Conservation (phyloP, 2,888 invertebrate genomes). For the Hylaea fasciaria region DNA sequence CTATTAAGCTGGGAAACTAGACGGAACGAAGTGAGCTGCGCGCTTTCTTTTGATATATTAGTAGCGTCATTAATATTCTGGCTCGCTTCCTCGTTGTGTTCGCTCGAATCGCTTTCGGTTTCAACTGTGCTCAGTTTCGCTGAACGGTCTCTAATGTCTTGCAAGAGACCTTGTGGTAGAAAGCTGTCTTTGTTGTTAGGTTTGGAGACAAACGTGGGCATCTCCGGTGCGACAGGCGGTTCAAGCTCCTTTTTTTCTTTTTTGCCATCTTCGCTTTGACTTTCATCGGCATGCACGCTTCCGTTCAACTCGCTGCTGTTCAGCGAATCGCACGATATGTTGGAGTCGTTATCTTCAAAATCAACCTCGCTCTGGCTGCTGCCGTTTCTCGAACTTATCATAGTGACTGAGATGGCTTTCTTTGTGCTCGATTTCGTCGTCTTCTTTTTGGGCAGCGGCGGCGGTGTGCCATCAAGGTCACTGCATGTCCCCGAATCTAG, state of each 20-base stretch:
- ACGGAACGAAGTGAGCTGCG: constrained; percentile 81
- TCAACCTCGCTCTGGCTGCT: constrained; percentile 88
- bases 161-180: constrained; percentile 87
- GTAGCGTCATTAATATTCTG: constrained; percentile 79
- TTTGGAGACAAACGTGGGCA: constrained; percentile 62
- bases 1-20: constrained; percentile 80
- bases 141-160: constrained; percentile 88
- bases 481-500: constrained; percentile 94
- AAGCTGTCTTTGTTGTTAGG: constrained; percentile 77
- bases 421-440: constrained; percentile 79
- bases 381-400: constrained; percentile 82
- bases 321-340: constrained; percentile 92
- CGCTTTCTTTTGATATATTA: constrained; percentile 80
- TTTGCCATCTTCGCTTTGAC: constrained; percentile 73
- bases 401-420: constrained; percentile 83
- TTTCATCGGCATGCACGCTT: constrained; percentile 80
- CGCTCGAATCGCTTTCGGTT: constrained; percentile 73
- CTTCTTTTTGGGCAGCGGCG: constrained; percentile 88
- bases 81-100: constrained; percentile 66
- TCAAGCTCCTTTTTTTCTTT: constrained; percentile 70
- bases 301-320: constrained; percentile 88
- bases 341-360: constrained; percentile 90
- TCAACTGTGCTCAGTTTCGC: constrained; percentile 79
- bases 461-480: constrained; percentile 91
- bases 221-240: constrained; percentile 67